These are phyloP conservation scores for Diplodus sargus DNA, from an alignment of 2,797 vertebrate genomes.

Conservation along the genomic window DNA sequence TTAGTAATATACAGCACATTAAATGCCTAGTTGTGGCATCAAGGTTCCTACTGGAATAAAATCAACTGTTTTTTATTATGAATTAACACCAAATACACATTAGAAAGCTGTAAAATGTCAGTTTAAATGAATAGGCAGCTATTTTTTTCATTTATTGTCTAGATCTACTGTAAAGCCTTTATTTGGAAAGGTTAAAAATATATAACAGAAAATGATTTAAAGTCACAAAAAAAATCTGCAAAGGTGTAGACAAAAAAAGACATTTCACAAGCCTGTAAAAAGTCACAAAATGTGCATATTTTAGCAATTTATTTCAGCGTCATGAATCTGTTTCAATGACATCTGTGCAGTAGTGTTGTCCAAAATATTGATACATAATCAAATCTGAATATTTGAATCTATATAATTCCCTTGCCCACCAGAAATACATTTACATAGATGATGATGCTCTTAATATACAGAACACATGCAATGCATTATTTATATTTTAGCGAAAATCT, in stretches of 20 bases:
- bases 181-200: slow-evolving; percentile 26
- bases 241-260: neutral
- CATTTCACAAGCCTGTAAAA: slow-evolving; percentile 32
- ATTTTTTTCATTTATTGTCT: slow-evolving; percentile 49
- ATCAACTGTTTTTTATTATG: slow-evolving; percentile 45
- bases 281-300: slow-evolving; percentile 30
- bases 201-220: neutral
- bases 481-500: too few species aligned
- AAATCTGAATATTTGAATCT: too few species aligned
- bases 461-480: too few species aligned
- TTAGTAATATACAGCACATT: slow-evolving; percentile 53
- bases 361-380: too few species aligned
- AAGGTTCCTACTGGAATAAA: slow-evolving; percentile 50
- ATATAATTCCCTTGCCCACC: too few species aligned
- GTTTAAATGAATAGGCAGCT: slow-evolving; percentile 40
- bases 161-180: slow-evolving; percentile 48
- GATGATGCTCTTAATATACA: too few species aligned
- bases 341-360: slow-evolving; percentile 17
- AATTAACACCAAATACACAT: slow-evolving; percentile 28
- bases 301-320: slow-evolving; percentile 11
- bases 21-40: slow-evolving; percentile 45
- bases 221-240: slow-evolving; percentile 19
- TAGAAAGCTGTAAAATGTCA: slow-evolving; percentile 31
- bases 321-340: slow-evolving; percentile 12
- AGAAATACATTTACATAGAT: too few species aligned